A percentile compares a stretch with the other conserved stretches of the same genome.
Conservation (phyloP, 2,797 vertebrate genomes). For the Syngnathus acus region DNA sequence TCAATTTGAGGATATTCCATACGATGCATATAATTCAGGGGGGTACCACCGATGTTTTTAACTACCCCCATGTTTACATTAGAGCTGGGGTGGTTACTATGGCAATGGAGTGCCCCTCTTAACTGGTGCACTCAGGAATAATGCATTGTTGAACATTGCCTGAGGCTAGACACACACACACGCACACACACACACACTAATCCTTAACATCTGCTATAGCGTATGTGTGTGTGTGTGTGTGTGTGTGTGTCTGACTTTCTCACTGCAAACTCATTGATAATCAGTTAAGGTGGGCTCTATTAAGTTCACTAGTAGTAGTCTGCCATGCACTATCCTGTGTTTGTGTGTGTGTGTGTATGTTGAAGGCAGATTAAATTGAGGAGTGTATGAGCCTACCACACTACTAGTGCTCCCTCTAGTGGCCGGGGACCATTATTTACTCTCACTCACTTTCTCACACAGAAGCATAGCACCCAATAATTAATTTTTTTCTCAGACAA, state of each 20-base stretch:
- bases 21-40: conserved; percentile 24
- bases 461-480: not conserved
- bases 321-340: conserved; percentile 31
- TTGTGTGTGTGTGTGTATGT: conserved; percentile 9
- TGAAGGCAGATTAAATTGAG: conserved; percentile 30
- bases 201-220: conserved; percentile 49
- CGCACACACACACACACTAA: conserved; percentile 44
- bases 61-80: conserved; percentile 68
- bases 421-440: conserved; percentile 43
- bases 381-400: conserved; percentile 41
- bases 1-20: conserved; percentile 6
- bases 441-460: not conserved
- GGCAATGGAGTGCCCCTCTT: conserved; percentile 70
- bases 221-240: conserved; percentile 11
- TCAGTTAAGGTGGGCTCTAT: conserved; percentile 58
- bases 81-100: conserved; percentile 59
- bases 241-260: conserved; percentile 16
- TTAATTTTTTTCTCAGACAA: not conserved
- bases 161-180: conserved; percentile 55
- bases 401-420: conserved; percentile 75
- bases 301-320: conserved; percentile 48
- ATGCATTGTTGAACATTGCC: conserved; percentile 74
- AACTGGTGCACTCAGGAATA: conserved; percentile 75
- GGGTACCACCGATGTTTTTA: conserved; percentile 39
- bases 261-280: conserved; percentile 54